Evolutionary conservation across 1,140 invertebrate species (phyloP).

Genomic region (Teleogryllus occipitalis): DNA sequence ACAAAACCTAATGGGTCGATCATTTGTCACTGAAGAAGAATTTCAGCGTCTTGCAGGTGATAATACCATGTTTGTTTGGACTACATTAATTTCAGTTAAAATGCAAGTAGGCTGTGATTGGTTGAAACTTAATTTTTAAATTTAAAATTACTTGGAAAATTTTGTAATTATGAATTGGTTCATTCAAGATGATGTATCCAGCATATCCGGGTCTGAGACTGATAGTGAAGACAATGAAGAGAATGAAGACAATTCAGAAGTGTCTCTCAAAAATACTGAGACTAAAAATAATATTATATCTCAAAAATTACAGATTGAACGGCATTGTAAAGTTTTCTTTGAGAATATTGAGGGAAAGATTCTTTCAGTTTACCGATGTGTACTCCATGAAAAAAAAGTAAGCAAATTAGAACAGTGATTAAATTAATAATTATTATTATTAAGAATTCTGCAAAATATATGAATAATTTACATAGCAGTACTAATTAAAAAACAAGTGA

Average conservation of each 20-base stretch:
- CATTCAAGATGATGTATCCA: slow-evolving; percentile 58
- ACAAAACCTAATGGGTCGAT: slow-evolving; percentile 46
- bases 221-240: slow-evolving; percentile 31
- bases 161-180: slow-evolving; percentile 2
- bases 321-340: slow-evolving; percentile 62
- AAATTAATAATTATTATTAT: too few species aligned
- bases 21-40: slow-evolving; percentile 47
- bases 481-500: slow-evolving; percentile 6
- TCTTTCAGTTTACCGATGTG: slow-evolving; percentile 62
- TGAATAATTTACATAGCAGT: too few species aligned
- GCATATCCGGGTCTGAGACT: slow-evolving; percentile 64
- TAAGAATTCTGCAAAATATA: too few species aligned
- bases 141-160: slow-evolving; percentile 10
- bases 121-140: neutral
- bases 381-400: slow-evolving; percentile 56
- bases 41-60: slow-evolving; percentile 38
- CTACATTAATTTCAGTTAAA: neutral
- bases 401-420: too few species aligned
- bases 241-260: slow-evolving; percentile 29
- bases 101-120: neutral
- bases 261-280: neutral
- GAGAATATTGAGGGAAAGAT: slow-evolving; percentile 56
- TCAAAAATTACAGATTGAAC: slow-evolving; percentile 32
- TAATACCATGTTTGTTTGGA: neutral
- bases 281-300: too few species aligned